Percentiles rank a stretch among this genome's conserved stretches.
Conservation (phyloP, 1,140 invertebrate species). For the Diploscapter pachys region DNA sequence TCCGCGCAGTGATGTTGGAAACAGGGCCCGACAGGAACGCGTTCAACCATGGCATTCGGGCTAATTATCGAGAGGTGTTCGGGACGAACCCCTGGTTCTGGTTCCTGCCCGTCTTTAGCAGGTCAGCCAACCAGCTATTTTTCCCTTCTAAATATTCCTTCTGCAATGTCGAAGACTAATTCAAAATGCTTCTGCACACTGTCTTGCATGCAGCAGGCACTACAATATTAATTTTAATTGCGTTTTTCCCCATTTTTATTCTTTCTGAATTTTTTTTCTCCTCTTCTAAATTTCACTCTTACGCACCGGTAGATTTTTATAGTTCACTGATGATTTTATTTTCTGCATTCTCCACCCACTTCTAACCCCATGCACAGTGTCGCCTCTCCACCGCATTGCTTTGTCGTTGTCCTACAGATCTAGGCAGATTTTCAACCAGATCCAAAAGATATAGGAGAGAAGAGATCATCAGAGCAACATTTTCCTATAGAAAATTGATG, state of each 20-base stretch:
- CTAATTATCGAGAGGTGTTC: constrained; percentile 40
- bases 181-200: neutral
- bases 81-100: constrained; percentile 22
- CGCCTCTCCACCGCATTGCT: too few species aligned
- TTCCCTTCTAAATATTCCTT: neutral
- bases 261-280: neutral
- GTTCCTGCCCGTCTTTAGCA: constrained; percentile 33
- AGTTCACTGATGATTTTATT: too few species aligned
- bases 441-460: too few species aligned
- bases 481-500: too few species aligned
- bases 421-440: too few species aligned
- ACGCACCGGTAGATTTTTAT: neutral
- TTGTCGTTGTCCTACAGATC: too few species aligned
- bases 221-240: neutral
- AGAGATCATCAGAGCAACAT: too few species aligned
- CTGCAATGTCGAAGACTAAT: neutral
- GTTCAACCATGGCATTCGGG: constrained; percentile 76
- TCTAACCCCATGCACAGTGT: too few species aligned
- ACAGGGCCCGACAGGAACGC: constrained; percentile 89
- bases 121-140: neutral
- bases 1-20: constrained; percentile 85
- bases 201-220: neutral
- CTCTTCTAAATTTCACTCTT: neutral
- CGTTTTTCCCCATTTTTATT: neutral
- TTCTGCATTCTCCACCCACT: too few species aligned